Evolutionary conservation across 2,113 vertebrate genomes (phyloP).

Genomic region (Scomber colias): DNA sequence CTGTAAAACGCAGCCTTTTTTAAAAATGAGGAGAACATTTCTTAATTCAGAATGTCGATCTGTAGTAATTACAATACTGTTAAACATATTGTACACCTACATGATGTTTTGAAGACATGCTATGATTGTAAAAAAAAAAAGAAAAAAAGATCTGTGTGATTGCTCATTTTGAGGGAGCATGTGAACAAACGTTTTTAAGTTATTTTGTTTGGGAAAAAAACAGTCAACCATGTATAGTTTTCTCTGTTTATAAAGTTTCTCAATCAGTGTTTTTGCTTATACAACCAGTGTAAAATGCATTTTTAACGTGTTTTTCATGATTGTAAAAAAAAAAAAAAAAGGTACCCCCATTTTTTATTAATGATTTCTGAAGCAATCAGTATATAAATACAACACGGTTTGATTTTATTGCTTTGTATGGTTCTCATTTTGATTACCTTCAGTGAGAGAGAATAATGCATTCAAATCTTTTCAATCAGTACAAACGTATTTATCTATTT

Average conservation of each 20-base stretch:
- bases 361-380: conserved; percentile 76
- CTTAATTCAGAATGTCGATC: conserved; percentile 97
- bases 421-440: conserved; percentile 72
- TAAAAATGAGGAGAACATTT: conserved; percentile 94
- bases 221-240: conserved; percentile 85
- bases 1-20: conserved; percentile 99
- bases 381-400: conserved; percentile 53
- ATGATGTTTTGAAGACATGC: conserved; percentile 93
- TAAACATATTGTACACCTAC: conserved; percentile 94
- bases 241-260: conserved; percentile 81
- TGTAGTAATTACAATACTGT: conserved; percentile 92
- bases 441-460: conserved; percentile 63
- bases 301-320: conserved; percentile 84
- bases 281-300: conserved; percentile 80
- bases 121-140: conserved; percentile 92
- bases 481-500: conserved; percentile 86
- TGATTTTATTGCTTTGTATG: conserved; percentile 73
- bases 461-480: conserved; percentile 72
- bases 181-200: conserved; percentile 82
- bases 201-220: conserved; percentile 71
- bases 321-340: conserved; percentile 73
- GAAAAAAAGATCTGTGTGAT: conserved; percentile 58
- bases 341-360: conserved; percentile 82
- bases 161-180: conserved; percentile 79
- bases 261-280: conserved; percentile 83